These are phyloP conservation scores for Latrodectus hesperus DNA, from an alignment of 2,888 invertebrate species.

Conservation along the genomic window DNA sequence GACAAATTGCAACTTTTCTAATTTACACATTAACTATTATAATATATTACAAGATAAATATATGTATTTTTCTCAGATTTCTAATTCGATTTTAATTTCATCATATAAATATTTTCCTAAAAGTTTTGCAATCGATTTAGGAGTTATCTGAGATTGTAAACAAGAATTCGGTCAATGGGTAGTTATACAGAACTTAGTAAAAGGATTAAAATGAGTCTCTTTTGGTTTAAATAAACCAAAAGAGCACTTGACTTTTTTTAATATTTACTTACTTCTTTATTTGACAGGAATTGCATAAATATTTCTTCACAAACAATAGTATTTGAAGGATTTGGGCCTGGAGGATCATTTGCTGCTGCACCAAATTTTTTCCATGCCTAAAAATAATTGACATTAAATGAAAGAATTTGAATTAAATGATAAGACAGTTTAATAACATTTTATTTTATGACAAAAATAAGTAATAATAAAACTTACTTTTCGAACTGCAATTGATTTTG, in stretches of 20 bases:
- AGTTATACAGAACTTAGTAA: too few relatives aligned
- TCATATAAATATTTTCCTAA: too few relatives aligned
- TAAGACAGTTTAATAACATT: not conserved
- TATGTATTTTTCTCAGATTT: too few relatives aligned
- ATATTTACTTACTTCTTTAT: constrained; percentile 74
- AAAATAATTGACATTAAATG: constrained; percentile 44
- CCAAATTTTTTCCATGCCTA: constrained; percentile 96
- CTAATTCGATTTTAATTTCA: too few relatives aligned
- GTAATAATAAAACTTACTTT: constrained; percentile 77
- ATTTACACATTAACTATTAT: not conserved
- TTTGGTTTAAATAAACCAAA: too few relatives aligned
- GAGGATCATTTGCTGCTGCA: constrained; percentile 89
- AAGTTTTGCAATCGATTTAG: too few relatives aligned
- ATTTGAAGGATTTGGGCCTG: constrained; percentile 98
- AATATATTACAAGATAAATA: too few relatives aligned
- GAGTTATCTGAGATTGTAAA: too few relatives aligned
- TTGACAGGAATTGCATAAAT: constrained; percentile 82
- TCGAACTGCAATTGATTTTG: constrained; percentile 89
- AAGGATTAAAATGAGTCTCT: too few relatives aligned
- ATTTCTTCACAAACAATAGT: constrained; percentile 97
- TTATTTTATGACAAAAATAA: not conserved
- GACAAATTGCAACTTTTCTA: not conserved
- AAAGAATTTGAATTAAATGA: not conserved
- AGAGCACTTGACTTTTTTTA: too few relatives aligned
- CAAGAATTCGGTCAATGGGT: too few relatives aligned